These are phyloP conservation scores for Miltochrista miniata DNA, from an alignment of 2,888 invertebrate genomes.

Conservation along the genomic window DNA sequence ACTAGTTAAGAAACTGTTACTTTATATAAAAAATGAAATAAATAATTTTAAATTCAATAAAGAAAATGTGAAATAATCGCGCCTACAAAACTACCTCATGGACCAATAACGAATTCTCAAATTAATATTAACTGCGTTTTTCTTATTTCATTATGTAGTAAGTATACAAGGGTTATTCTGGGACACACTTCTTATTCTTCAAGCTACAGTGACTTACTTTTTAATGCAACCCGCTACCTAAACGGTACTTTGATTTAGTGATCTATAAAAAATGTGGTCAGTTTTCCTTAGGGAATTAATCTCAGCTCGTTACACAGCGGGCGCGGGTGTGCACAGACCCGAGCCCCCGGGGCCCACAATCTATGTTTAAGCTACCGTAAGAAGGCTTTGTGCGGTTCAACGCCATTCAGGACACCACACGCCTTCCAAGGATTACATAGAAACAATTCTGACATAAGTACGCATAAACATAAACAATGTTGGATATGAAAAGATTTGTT, in stretches of 20 bases:
- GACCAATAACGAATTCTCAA: too few relatives aligned
- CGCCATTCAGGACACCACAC: constrained; percentile 19
- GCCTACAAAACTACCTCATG: too few relatives aligned
- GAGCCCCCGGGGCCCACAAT: constrained; percentile 12
- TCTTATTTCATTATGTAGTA: too few relatives aligned
- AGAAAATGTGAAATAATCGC: too few relatives aligned
- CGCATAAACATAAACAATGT: constrained; percentile 26
- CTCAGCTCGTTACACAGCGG: constrained; percentile 11
- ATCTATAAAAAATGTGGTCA: constrained; percentile 21
- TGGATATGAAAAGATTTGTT: constrained; percentile 23
- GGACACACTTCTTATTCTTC: too few relatives aligned
- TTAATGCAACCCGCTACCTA: neutral
- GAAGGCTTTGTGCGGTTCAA: constrained; percentile 29
- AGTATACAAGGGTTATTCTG: too few relatives aligned
- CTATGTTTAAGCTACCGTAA: constrained; percentile 33
- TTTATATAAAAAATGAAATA: too few relatives aligned
- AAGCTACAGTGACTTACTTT: neutral
- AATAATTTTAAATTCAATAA: too few relatives aligned
- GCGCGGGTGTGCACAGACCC: neutral
- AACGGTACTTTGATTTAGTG: constrained; percentile 8
- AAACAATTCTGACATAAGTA: constrained; percentile 29
- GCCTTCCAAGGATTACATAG: constrained; percentile 28
- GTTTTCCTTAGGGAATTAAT: constrained; percentile 19
- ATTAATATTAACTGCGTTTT: too few relatives aligned
- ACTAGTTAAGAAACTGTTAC: too few relatives aligned